Conservation (phyloP, 2,888 invertebrate genomes). For the Thymelicus lineola region DNA sequence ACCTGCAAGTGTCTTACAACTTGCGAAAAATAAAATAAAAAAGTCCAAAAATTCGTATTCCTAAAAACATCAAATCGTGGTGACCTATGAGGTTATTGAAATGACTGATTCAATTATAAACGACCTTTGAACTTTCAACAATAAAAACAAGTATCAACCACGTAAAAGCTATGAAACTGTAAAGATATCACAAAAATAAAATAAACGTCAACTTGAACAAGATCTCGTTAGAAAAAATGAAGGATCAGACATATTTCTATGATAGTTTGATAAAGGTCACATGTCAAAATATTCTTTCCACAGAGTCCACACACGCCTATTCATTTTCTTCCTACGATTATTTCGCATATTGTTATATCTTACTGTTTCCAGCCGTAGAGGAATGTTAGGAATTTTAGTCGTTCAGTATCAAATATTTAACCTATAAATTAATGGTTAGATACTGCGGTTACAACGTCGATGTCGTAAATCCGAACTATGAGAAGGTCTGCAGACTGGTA, state of each 20-base stretch:
- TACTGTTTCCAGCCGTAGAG: neutral
- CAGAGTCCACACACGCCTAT: constrained; percentile 12
- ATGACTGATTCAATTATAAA: too few species aligned
- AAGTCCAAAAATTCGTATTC: too few species aligned
- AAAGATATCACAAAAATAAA: neutral
- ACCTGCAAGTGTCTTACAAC: too few species aligned
- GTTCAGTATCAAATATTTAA: constrained; percentile 2
- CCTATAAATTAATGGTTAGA: neutral
- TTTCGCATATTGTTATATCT: neutral
- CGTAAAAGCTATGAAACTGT: too few species aligned
- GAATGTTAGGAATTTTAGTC: neutral
- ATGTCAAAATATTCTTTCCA: constrained; percentile 20
- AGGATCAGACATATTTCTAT: constrained; percentile 14
- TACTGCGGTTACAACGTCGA: neutral
- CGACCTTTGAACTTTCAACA: too few species aligned
- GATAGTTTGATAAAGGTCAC: constrained; percentile 10
- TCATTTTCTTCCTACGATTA: neutral
- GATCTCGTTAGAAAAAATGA: constrained; percentile 17
- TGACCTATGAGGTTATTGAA: too few species aligned
- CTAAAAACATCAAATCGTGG: too few species aligned
- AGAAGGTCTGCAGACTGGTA: too few species aligned
- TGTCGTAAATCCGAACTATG: neutral
- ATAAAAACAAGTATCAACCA: too few species aligned
- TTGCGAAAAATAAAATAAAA: too few species aligned
- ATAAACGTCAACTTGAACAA: neutral